phyloP scores from a whole-genome alignment of 2,888 invertebrate species.

The Sphaeridia pumilis region DNA sequence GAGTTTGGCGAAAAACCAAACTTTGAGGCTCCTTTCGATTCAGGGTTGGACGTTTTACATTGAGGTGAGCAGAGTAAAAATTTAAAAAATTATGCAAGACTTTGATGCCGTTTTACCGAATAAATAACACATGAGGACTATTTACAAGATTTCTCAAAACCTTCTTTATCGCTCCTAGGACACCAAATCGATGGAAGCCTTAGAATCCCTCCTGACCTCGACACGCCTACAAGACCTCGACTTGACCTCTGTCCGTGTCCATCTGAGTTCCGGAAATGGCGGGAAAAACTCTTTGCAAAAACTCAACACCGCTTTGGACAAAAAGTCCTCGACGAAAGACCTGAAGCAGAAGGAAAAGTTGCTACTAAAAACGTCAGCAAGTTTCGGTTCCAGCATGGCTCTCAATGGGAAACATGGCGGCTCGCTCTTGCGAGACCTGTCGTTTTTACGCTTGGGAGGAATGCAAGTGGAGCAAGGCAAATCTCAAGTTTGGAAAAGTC shows the following conservation, averaged over 20 bases:
- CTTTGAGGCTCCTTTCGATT: slow-evolving; percentile 45
- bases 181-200: slow-evolving; percentile 43
- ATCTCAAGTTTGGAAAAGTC: slow-evolving; percentile 24
- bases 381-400: slow-evolving; percentile 11
- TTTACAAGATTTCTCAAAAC: too few relatives aligned
- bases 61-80: slow-evolving; percentile 42
- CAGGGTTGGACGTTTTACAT: slow-evolving; percentile 49
- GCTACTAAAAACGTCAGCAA: slow-evolving; percentile 1
- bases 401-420: slow-evolving; percentile 10
- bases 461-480: slow-evolving; percentile 29
- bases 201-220: slow-evolving; percentile 44
- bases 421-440: slow-evolving; percentile 26
- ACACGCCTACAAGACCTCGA: slow-evolving; percentile 46
- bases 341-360: slow-evolving; percentile 12
- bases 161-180: slow-evolving; percentile 40
- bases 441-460: slow-evolving; percentile 32
- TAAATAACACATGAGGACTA: too few relatives aligned
- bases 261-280: slow-evolving; percentile 38
- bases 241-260: slow-evolving; percentile 45
- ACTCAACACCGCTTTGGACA: too few relatives aligned
- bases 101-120: too few relatives aligned
- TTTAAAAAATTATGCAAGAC: too few relatives aligned
- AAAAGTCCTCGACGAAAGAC: slow-evolving; percentile 12
- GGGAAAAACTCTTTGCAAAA: slow-evolving; percentile 4
- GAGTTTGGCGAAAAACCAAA: slow-evolving; percentile 43